Percentiles rank a stretch among this genome's conserved stretches.
Conservation (phyloP, 2,113 vertebrate genomes). For the Anser brachyrhynchus region DNA sequence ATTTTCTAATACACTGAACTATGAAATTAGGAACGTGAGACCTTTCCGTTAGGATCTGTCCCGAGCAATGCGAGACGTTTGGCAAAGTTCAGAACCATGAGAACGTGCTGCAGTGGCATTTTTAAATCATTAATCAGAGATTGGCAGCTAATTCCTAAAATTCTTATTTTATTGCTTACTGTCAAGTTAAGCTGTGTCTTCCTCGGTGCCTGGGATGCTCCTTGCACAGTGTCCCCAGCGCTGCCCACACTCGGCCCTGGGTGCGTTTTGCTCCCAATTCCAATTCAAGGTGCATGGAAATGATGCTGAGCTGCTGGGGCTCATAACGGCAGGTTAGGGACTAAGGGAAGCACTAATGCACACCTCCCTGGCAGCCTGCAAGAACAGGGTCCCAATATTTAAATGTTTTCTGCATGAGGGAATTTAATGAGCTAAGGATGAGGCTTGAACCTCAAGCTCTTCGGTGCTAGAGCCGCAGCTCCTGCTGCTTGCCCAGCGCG, state of each 20-base stretch:
- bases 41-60: neutral
- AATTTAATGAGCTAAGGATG: neutral
- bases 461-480: neutral
- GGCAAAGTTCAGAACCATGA: neutral
- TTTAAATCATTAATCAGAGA: neutral
- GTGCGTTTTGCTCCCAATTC: neutral
- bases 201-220: neutral
- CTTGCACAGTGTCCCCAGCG: neutral
- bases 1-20: slow-evolving; percentile 36
- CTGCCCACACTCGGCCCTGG: neutral
- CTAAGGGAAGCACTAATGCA: neutral
- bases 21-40: neutral
- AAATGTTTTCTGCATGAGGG: neutral
- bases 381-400: neutral
- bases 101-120: neutral
- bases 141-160: no score
- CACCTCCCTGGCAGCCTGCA: neutral
- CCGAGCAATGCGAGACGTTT: neutral
- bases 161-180: neutral
- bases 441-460: neutral
- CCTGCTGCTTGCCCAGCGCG: neutral
- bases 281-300: neutral
- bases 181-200: neutral
- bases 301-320: neutral
- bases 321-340: neutral